Evolutionary conservation across 1,140 invertebrate genomes (phyloP).

Genomic region (Diabrotica virgifera): DNA sequence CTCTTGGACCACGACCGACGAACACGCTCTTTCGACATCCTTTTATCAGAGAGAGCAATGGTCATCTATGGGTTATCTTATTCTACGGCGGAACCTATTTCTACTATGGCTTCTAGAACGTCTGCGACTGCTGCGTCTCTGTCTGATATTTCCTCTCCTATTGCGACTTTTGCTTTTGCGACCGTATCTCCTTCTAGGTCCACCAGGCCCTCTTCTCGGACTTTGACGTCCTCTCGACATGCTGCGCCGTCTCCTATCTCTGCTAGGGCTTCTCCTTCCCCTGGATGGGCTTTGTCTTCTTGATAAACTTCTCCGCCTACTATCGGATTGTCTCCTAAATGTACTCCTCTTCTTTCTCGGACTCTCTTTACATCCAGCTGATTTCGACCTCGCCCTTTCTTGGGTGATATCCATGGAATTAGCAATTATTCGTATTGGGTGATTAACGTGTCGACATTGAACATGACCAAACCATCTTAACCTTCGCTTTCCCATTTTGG

Average conservation of each 20-base stretch:
- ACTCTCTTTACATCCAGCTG: conserved; percentile 42
- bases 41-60: conserved; percentile 33
- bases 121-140: conserved; percentile 32
- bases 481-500: too few species aligned
- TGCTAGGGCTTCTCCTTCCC: conserved; percentile 27
- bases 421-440: too few species aligned
- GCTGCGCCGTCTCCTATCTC: conserved; percentile 32
- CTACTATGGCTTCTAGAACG: conserved; percentile 47
- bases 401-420: too few species aligned
- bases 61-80: conserved; percentile 31
- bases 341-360: conserved; percentile 38
- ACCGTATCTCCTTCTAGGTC: conserved; percentile 28
- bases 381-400: conserved; percentile 47
- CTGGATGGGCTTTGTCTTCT: conserved; percentile 41
- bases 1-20: conserved; percentile 40
- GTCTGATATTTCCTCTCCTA: conserved; percentile 25
- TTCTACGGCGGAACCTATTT: conserved; percentile 44
- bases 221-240: conserved; percentile 35
- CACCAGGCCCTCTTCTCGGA: conserved; percentile 38
- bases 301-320: conserved; percentile 43
- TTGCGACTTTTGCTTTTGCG: conserved; percentile 25
- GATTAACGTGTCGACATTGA: too few species aligned
- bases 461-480: too few species aligned
- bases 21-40: conserved; percentile 37
- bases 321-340: conserved; percentile 31